phyloP scores from a whole-genome alignment of 2,797 vertebrate genomes.

The Eptatretus atami region DNA sequence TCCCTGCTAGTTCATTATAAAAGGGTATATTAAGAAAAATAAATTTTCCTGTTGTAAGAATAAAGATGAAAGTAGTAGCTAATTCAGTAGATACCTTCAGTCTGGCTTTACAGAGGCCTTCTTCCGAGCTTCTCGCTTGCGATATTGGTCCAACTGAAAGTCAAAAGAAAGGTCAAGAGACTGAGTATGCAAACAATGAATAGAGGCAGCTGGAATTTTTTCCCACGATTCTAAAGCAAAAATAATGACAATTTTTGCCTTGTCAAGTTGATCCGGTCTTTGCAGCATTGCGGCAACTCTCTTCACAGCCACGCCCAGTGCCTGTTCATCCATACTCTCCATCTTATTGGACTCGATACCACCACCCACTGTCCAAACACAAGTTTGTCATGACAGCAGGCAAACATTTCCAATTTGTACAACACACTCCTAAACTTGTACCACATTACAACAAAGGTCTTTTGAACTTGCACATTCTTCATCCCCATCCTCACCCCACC shows the following conservation, averaged over 20 bases:
- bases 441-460: no score
- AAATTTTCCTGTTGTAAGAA: neutral
- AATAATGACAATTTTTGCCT: slow-evolving; percentile 14
- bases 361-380: neutral
- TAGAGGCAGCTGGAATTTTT: no score
- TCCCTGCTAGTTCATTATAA: no score
- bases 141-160: slow-evolving; percentile 40
- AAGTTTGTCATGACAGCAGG: no score
- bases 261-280: slow-evolving; percentile 81
- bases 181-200: no score
- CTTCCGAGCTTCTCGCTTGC: slow-evolving; percentile 64
- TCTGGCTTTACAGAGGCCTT: slow-evolving; percentile 79
- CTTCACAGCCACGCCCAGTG: slow-evolving; percentile 66
- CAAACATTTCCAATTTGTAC: no score
- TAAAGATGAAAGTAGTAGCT: neutral
- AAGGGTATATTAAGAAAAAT: no score
- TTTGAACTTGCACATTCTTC: no score
- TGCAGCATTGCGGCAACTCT: slow-evolving; percentile 88
- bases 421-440: no score
- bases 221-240: no score
- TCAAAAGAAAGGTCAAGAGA: no score
- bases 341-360: slow-evolving; percentile 15
- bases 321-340: slow-evolving; percentile 75
- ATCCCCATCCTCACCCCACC: no score
- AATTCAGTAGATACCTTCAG: slow-evolving; percentile 31